Percentiles rank a stretch among this genome's conserved stretches.
Evolutionary conservation across 2,888 invertebrate species (phyloP).

Genomic region (Balanococcus diminutus): DNA sequence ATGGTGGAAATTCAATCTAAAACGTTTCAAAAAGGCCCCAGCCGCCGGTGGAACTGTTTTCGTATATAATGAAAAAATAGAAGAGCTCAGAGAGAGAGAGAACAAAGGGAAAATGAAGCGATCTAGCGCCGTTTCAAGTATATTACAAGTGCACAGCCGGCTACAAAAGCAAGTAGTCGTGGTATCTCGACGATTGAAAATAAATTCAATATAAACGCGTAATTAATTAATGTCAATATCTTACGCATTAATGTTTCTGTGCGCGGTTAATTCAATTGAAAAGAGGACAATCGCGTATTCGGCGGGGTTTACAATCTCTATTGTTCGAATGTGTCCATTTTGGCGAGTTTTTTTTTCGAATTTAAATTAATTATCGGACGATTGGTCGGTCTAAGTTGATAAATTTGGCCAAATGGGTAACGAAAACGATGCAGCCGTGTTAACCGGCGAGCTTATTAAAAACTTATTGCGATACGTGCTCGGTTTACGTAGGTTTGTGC

Average conservation of each 20-base stretch:
- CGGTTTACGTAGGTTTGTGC: too few species aligned
- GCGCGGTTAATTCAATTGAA: slow-evolving; percentile 4
- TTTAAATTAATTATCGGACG: not conserved
- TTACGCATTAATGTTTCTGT: not conserved
- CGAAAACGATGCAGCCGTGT: slow-evolving; percentile 12
- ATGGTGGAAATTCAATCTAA: slow-evolving; percentile 31
- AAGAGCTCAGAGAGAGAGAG: not conserved
- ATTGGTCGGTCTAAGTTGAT: not conserved
- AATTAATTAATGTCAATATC: slow-evolving; percentile 38
- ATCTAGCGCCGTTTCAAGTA: not conserved
- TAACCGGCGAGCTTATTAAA: slow-evolving; percentile 12
- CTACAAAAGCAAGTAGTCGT: not conserved
- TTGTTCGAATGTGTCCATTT: not conserved
- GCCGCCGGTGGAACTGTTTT: not conserved
- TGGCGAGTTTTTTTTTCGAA: not conserved
- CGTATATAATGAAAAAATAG: not conserved
- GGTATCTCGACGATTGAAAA: slow-evolving; percentile 12
- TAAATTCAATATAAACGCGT: slow-evolving; percentile 31
- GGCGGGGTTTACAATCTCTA: not conserved
- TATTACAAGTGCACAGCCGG: not conserved
- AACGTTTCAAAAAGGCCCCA: not conserved
- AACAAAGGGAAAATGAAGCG: not conserved
- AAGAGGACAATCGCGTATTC: not conserved
- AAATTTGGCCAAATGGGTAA: not conserved
- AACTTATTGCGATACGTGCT: slow-evolving; percentile 10